Conservation (phyloP, 2,888 invertebrate genomes). For the Dicyrtomina minuta region DNA sequence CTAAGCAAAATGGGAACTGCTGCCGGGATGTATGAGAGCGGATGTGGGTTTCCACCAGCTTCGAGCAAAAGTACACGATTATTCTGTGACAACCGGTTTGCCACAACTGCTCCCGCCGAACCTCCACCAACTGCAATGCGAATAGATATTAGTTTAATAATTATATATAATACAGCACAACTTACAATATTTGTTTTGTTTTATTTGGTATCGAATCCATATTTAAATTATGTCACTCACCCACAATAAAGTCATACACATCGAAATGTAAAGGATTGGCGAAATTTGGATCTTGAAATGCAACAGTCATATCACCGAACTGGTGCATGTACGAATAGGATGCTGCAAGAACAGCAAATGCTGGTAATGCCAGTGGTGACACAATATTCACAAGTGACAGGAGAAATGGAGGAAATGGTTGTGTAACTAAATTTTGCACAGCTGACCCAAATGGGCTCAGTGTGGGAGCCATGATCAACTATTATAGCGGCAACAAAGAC, state of each 20-base stretch:
- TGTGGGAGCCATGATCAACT: too few species aligned
- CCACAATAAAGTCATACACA: conserved; percentile 5
- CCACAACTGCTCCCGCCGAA: not conserved
- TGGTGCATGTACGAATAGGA: conserved; percentile 13
- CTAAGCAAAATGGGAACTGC: not conserved
- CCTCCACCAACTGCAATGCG: not conserved
- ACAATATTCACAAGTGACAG: conserved; percentile 4
- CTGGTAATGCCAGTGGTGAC: conserved; percentile 14
- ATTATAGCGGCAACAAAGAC: too few species aligned
- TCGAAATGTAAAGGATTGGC: not conserved
- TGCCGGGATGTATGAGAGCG: not conserved
- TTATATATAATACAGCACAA: too few species aligned
- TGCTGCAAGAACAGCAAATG: not conserved
- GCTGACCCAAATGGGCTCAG: too few species aligned
- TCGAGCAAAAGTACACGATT: not conserved
- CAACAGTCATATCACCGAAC: not conserved
- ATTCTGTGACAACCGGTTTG: not conserved
- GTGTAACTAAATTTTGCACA: not conserved
- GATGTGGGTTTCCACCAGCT: not conserved
- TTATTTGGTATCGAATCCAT: too few species aligned
- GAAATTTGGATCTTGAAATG: not conserved
- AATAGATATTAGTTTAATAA: too few species aligned
- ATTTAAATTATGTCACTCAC: too few species aligned
- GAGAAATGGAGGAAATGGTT: conserved; percentile 1
- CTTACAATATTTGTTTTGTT: too few species aligned